These are phyloP conservation scores for Anoncus sp. DNA, from an alignment of 2,888 invertebrate species.

Conservation along the genomic window DNA sequence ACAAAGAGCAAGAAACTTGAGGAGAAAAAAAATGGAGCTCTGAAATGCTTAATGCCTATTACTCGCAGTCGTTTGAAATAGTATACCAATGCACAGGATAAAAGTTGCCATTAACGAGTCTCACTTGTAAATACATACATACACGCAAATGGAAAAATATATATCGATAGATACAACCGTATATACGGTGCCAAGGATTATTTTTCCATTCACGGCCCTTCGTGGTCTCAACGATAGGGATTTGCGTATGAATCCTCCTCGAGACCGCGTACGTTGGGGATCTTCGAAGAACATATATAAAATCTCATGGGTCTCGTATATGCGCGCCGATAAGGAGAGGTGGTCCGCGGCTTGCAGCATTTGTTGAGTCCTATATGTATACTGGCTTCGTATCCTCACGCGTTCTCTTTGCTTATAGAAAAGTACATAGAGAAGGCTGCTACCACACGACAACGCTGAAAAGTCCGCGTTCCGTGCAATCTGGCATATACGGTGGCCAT, in stretches of 20 bases:
- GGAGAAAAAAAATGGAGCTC: constrained; percentile 11
- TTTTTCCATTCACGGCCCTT: constrained; percentile 21
- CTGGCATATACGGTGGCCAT: not conserved
- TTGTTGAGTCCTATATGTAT: constrained; percentile 36
- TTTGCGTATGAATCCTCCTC: constrained; percentile 74
- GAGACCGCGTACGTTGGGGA: constrained; percentile 66
- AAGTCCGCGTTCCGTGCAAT: constrained; percentile 39
- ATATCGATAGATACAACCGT: not conserved
- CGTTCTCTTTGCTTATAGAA: constrained; percentile 40
- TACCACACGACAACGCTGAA: constrained; percentile 35
- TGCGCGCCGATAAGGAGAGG: constrained; percentile 77
- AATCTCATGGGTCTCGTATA: constrained; percentile 75
- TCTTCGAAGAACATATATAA: constrained; percentile 72
- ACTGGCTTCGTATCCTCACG: constrained; percentile 38
- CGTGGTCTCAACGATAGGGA: constrained; percentile 66
- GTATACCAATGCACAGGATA: constrained; percentile 20
- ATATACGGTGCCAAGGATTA: constrained; percentile 11
- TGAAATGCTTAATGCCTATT: constrained; percentile 43
- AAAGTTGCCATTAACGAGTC: constrained; percentile 52
- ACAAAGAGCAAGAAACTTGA: constrained; percentile 11
- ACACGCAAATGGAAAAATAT: not conserved
- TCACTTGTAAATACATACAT: not conserved
- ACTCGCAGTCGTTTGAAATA: constrained; percentile 35
- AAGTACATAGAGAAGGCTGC: constrained; percentile 45
- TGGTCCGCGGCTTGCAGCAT: constrained; percentile 30